Percentiles rank a stretch among this genome's conserved stretches.
phyloP scores from a whole-genome alignment of 1,140 invertebrate genomes.

The Aphidius gifuensis region DNA sequence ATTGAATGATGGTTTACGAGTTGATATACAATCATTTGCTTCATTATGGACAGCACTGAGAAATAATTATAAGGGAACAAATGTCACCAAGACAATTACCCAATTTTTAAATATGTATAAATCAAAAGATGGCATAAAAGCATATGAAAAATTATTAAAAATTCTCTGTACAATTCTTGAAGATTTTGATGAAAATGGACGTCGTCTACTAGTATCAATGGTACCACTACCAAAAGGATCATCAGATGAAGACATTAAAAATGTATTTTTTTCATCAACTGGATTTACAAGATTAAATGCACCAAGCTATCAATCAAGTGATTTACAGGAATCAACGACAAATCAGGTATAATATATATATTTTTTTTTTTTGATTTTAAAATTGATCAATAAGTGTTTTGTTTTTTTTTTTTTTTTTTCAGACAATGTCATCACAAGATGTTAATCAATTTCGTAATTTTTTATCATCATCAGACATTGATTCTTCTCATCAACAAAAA shows the following conservation, averaged over 20 bases:
- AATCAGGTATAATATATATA: background rate
- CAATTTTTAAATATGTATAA: constrained; percentile 42
- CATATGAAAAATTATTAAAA: constrained; percentile 39
- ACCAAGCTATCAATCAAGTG: constrained; percentile 32
- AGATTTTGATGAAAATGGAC: constrained; percentile 36
- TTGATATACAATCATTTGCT: constrained; percentile 33
- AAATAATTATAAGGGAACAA: constrained; percentile 35
- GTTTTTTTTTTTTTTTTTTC: too few relatives aligned
- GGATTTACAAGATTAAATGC: constrained; percentile 34
- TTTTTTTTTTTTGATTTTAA: too few relatives aligned
- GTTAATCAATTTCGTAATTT: too few relatives aligned
- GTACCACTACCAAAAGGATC: constrained; percentile 39
- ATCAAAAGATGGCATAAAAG: constrained; percentile 40
- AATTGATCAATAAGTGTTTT: too few relatives aligned
- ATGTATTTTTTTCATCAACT: constrained; percentile 37
- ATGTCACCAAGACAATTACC: constrained; percentile 38
- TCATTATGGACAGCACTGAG: constrained; percentile 36
- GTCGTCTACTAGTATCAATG: constrained; percentile 40
- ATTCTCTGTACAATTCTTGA: constrained; percentile 36
- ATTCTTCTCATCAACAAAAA: too few relatives aligned
- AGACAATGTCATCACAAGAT: too few relatives aligned
- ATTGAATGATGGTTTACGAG: constrained; percentile 31
- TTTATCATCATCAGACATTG: too few relatives aligned
- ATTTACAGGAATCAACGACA: constrained; percentile 1
- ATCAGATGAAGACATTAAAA: constrained; percentile 31